A percentile compares a stretch with the other conserved stretches of the same genome.
phyloP scores from a whole-genome alignment of 2,888 invertebrate genomes.

The Cataglyphis altisquamis region DNA sequence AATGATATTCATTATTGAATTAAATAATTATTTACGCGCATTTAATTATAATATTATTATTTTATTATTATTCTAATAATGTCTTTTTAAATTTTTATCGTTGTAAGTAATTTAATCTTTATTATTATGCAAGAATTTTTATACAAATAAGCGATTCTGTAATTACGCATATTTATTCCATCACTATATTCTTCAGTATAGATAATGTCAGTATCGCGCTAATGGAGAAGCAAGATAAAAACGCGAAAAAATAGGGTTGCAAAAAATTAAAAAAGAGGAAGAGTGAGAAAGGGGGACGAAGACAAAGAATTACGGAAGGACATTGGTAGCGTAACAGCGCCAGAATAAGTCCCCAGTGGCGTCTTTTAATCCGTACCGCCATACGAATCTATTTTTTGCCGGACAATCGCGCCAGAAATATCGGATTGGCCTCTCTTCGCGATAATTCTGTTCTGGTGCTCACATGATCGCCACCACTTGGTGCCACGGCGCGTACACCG shows the following conservation, averaged over 20 bases:
- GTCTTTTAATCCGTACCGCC: conserved; percentile 83
- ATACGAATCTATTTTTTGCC: conserved; percentile 84
- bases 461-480: conserved; percentile 79
- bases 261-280: background rate
- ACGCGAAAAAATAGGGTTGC: background rate
- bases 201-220: background rate
- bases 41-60: too few species aligned
- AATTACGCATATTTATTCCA: background rate
- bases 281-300: background rate
- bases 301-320: conserved; percentile 75
- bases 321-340: conserved; percentile 75
- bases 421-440: conserved; percentile 80
- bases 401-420: conserved; percentile 86
- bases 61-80: background rate
- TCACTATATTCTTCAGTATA: background rate
- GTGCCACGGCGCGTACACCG: conserved; percentile 61
- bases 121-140: background rate
- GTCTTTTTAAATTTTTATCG: background rate
- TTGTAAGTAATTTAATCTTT: background rate
- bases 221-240: background rate
- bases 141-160: background rate
- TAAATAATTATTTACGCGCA: background rate
- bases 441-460: conserved; percentile 82
- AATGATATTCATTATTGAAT: background rate
- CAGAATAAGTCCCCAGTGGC: conserved; percentile 79